phyloP scores from a whole-genome alignment of 2,113 vertebrate species.

The Turnix velox region DNA sequence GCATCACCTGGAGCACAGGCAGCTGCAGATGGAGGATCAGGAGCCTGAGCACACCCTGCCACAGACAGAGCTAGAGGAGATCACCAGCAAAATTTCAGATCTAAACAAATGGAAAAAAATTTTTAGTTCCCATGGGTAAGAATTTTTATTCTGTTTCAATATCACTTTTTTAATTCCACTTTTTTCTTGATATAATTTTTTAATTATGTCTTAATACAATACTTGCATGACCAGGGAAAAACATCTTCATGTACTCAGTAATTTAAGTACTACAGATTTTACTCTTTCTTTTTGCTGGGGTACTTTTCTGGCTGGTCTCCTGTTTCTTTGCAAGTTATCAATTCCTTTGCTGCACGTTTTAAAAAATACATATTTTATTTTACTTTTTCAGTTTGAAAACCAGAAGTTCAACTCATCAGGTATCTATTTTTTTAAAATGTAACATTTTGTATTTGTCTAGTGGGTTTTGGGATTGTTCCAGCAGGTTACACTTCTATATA shows the following conservation, averaged over 20 bases:
- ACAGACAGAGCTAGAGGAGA: slow-evolving; percentile 62
- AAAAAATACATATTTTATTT: slow-evolving; percentile 12
- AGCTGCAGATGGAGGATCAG: rapidly evolving
- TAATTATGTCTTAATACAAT: not conserved
- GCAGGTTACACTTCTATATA: not conserved
- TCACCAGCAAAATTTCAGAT: slow-evolving; percentile 66
- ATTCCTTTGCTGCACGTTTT: not conserved
- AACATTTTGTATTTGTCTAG: not conserved
- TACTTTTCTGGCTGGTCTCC: not conserved
- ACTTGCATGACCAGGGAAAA: not conserved
- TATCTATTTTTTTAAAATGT: slow-evolving; percentile 30
- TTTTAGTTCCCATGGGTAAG: slow-evolving; percentile 74
- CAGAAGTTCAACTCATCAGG: slow-evolving; percentile 32
- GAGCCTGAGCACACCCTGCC: rapidly evolving
- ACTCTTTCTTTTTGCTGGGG: not conserved
- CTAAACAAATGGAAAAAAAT: slow-evolving; percentile 79
- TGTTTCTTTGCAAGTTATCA: not conserved
- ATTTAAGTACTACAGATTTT: not conserved
- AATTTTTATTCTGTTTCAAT: not conserved
- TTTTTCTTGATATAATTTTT: not conserved
- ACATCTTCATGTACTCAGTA: not conserved
- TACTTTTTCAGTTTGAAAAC: slow-evolving; percentile 72
- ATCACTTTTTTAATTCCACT: not conserved
- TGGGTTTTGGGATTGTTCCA: not conserved
- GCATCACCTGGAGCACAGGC: rapidly evolving